Evolutionary conservation across 2,888 invertebrate genomes (phyloP).

Genomic region (Ditylenchus weischeri): DNA sequence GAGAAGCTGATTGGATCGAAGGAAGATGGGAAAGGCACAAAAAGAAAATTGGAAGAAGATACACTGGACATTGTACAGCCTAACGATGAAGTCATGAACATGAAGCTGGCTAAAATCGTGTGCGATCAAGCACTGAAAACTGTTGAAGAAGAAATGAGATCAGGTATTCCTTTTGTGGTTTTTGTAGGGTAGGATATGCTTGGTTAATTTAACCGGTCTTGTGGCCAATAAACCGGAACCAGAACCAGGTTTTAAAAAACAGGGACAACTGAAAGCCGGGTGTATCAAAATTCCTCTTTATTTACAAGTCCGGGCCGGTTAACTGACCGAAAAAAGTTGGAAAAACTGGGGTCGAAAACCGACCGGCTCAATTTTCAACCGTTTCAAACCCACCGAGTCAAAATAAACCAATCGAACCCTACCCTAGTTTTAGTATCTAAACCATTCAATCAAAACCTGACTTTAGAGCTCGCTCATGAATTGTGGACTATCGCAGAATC

Average conservation of each 20-base stretch:
- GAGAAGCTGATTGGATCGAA: not conserved
- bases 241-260: no score
- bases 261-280: no score
- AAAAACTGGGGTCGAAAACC: no score
- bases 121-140: conserved; percentile 3
- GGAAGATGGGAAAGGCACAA: not conserved
- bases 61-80: not conserved
- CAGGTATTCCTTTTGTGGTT: not conserved
- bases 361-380: no score
- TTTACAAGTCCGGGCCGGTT: no score
- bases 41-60: not conserved
- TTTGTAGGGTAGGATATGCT: not conserved
- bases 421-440: no score
- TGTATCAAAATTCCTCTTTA: no score
- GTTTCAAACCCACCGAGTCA: no score
- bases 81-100: conserved; percentile 3
- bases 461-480: conserved; percentile 1
- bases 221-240: no score
- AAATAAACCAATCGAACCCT: no score
- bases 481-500: not conserved
- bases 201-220: no score
- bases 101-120: conserved; percentile 12
- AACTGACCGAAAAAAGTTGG: no score
- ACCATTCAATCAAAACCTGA: not conserved
- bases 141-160: conserved; percentile 4